A percentile compares a stretch with the other conserved stretches of the same genome.
Evolutionary conservation across 2,888 invertebrate species (phyloP).

Genomic region (Conistra vaccinii): DNA sequence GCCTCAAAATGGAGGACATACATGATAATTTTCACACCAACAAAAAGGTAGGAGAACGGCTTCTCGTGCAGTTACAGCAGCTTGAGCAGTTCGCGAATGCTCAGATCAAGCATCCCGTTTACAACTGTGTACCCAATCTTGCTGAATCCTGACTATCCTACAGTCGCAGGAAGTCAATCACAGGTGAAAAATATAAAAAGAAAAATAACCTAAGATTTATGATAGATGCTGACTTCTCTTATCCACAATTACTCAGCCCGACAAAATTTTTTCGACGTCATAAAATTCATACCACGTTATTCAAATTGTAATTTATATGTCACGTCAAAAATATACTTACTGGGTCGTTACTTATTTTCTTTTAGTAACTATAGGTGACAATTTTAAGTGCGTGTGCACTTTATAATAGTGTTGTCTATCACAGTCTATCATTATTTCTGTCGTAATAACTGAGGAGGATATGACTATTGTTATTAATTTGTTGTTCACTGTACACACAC

Average conservation of each 20-base stretch:
- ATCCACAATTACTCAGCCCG: too few species aligned
- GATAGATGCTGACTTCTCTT: too few species aligned
- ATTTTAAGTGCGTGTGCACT: conserved; percentile 16
- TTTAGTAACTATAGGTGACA: neutral
- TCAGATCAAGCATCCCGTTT: too few species aligned
- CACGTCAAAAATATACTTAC: neutral
- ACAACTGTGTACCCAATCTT: neutral
- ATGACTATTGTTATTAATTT: conserved; percentile 5
- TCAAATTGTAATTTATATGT: neutral
- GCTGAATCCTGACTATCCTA: neutral
- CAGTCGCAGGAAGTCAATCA: too few species aligned
- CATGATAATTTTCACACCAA: neutral
- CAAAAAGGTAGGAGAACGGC: neutral
- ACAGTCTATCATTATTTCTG: conserved; percentile 12
- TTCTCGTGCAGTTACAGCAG: neutral
- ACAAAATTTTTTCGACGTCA: too few species aligned
- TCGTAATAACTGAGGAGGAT: conserved; percentile 1
- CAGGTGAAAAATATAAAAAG: neutral
- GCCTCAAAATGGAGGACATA: neutral
- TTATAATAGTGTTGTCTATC: neutral
- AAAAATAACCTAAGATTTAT: neutral
- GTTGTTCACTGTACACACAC: neutral
- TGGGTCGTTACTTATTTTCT: neutral
- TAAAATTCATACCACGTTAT: neutral
- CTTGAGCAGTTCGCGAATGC: neutral